Evolutionary conservation across 2,113 vertebrate species (phyloP).

Genomic region (Struthio camelus): DNA sequence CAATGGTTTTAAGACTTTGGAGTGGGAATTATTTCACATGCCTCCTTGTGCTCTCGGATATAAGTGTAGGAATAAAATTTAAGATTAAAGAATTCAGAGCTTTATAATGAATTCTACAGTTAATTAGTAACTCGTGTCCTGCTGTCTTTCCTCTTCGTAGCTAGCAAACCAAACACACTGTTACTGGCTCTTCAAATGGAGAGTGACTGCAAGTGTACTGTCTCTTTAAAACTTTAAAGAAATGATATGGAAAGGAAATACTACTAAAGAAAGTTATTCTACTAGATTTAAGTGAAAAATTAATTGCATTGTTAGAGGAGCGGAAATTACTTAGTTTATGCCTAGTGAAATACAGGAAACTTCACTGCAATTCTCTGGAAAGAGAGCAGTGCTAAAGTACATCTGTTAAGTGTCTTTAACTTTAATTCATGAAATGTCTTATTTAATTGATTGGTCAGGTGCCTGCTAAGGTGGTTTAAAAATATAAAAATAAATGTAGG

Average conservation of each 20-base stretch:
- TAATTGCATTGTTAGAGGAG: not conserved
- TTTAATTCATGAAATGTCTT: not conserved
- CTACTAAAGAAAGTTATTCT: not conserved
- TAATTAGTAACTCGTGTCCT: not conserved
- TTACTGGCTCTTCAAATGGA: not conserved
- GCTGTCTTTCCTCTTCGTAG: not conserved
- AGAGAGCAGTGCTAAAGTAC: not conserved
- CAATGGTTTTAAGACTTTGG: not conserved
- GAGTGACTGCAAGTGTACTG: not conserved
- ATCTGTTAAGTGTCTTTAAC: not conserved
- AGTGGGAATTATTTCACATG: not conserved
- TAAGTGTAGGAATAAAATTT: not conserved
- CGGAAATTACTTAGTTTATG: conserved; percentile 14
- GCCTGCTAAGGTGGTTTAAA: not conserved
- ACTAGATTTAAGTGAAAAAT: conserved; percentile 2
- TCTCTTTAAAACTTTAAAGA: not conserved
- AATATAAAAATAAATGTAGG: not conserved
- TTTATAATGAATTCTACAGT: not conserved
- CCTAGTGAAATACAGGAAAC: not conserved
- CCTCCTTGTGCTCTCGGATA: not conserved
- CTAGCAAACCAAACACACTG: not conserved
- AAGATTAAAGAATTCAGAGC: not conserved
- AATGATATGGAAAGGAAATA: not conserved
- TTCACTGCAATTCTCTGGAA: not conserved
- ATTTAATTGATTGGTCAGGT: not conserved